phyloP scores from a whole-genome alignment of 1,140 invertebrate species.

The Drosophila arizonae region DNA sequence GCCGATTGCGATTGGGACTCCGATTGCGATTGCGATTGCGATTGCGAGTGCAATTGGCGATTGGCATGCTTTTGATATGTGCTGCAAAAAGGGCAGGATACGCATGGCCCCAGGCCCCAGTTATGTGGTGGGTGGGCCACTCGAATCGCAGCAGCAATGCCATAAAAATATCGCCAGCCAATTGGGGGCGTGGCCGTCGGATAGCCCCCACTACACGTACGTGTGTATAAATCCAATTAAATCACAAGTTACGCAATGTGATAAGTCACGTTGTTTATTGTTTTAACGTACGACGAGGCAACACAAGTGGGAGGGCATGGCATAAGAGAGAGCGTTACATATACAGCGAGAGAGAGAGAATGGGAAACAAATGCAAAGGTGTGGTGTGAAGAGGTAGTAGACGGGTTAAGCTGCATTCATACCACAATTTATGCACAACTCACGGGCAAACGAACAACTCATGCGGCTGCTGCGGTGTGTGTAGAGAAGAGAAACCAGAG shows the following conservation, averaged over 20 bases:
- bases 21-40: slow-evolving; percentile 42
- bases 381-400: background rate
- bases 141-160: slow-evolving; percentile 2
- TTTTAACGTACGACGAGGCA: slow-evolving; percentile 53
- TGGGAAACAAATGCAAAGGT: background rate
- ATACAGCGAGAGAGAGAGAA: no score
- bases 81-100: slow-evolving; percentile 13
- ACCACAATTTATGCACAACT: slow-evolving; percentile 74
- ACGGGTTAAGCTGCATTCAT: slow-evolving; percentile 29
- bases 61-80: slow-evolving; percentile 20
- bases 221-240: slow-evolving; percentile 78
- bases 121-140: slow-evolving; percentile 22
- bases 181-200: slow-evolving; percentile 22
- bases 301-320: slow-evolving; percentile 3
- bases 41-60: slow-evolving; percentile 31
- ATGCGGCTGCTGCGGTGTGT: slow-evolving; percentile 52
- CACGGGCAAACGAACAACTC: slow-evolving; percentile 67
- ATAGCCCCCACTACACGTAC: slow-evolving; percentile 30
- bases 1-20: slow-evolving; percentile 25
- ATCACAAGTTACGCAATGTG: slow-evolving; percentile 80
- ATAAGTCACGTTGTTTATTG: slow-evolving; percentile 81
- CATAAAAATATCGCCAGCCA: slow-evolving; percentile 54
- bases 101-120: slow-evolving; percentile 17
- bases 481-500: slow-evolving; percentile 15
- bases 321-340: background rate